These are phyloP conservation scores for Pheucticus melanocephalus DNA, from an alignment of 2,113 vertebrate species.

Conservation along the genomic window DNA sequence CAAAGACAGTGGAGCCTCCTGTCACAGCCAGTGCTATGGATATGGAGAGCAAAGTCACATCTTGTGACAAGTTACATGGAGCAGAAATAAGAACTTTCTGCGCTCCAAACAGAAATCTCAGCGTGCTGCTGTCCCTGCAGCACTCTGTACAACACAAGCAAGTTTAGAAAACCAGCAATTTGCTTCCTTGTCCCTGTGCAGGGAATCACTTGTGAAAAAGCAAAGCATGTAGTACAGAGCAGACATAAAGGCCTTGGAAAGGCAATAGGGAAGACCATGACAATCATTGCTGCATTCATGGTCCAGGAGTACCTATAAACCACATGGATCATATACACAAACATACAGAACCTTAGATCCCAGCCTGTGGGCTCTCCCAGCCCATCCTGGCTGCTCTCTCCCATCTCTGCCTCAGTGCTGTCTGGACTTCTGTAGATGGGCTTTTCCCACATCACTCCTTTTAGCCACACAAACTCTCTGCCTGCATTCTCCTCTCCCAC, in stretches of 20 bases:
- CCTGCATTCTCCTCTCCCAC: background rate
- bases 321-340: background rate
- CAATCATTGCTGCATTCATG: background rate
- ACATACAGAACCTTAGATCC: background rate
- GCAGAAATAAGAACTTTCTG: background rate
- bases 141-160: background rate
- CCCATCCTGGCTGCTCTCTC: background rate
- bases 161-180: background rate
- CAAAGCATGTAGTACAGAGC: background rate
- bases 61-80: background rate
- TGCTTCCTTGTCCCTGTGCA: background rate
- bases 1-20: background rate
- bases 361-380: background rate
- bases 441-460: background rate
- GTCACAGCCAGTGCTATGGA: accelerated
- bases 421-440: background rate
- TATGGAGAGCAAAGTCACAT: background rate
- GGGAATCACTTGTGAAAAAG: background rate
- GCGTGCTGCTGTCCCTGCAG: background rate
- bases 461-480: background rate
- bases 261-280: background rate
- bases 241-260: background rate
- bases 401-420: background rate
- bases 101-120: background rate
- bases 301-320: background rate